phyloP scores from a whole-genome alignment of 2,888 invertebrate species.

The Osmoderma eremita region DNA sequence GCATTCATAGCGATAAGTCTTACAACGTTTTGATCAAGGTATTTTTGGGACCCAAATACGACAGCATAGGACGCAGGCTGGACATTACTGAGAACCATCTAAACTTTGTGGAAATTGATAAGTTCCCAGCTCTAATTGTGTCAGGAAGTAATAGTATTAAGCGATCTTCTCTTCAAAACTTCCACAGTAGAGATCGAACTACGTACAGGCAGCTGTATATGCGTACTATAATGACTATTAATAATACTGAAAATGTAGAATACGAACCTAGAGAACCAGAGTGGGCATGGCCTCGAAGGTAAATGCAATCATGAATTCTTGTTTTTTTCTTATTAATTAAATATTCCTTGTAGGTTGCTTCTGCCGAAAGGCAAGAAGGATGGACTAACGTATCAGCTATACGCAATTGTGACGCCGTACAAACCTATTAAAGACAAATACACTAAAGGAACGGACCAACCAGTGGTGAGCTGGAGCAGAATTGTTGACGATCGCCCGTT shows the following conservation, averaged over 20 bases:
- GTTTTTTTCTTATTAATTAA: conserved; percentile 1
- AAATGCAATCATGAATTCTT: conserved; percentile 52
- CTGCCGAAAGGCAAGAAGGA: conserved; percentile 75
- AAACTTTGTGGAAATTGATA: conserved; percentile 72
- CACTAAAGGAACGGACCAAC: conserved; percentile 41
- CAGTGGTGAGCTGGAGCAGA: conserved; percentile 47
- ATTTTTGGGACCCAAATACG: conserved; percentile 77
- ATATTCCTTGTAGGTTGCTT: conserved; percentile 62
- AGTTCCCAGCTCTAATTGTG: conserved; percentile 69
- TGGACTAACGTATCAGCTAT: conserved; percentile 70
- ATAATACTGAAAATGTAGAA: conserved; percentile 47
- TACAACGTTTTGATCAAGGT: conserved; percentile 70
- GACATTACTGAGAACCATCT: conserved; percentile 68
- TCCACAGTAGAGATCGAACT: conserved; percentile 72
- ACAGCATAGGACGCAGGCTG: conserved; percentile 67
- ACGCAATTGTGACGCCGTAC: conserved; percentile 64
- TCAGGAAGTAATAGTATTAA: conserved; percentile 75
- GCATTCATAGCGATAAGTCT: conserved; percentile 69
- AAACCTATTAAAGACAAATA: conserved; percentile 7
- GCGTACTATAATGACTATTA: conserved; percentile 65
- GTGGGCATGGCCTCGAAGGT: conserved; percentile 59
- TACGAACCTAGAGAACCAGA: conserved; percentile 67
- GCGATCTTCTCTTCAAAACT: conserved; percentile 75
- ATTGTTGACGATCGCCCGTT: conserved; percentile 69
- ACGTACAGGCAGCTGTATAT: conserved; percentile 73